Conservation (phyloP, 2,113 vertebrate genomes). For the Mus musculus region DNA sequence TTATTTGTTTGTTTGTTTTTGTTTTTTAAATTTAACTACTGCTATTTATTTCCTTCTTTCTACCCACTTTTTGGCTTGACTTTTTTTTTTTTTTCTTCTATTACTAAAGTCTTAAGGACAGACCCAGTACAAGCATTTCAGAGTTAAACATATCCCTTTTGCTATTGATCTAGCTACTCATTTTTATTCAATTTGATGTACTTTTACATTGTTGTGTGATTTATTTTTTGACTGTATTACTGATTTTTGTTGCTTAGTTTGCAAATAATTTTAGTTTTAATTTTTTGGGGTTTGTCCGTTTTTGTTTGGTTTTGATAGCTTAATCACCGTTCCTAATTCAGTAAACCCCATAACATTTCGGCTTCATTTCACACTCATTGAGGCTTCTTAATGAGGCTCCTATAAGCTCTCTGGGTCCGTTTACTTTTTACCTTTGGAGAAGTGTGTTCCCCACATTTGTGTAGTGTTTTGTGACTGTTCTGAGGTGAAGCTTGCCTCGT, state of each 20-base stretch:
- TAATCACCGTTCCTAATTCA: neutral
- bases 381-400: neutral
- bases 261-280: neutral
- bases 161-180: neutral
- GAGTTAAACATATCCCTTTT: neutral
- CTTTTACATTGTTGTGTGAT: neutral
- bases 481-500: neutral
- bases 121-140: neutral
- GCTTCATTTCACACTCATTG: neutral
- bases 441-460: neutral
- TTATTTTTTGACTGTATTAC: neutral
- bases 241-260: neutral
- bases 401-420: neutral
- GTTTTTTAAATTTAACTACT: neutral
- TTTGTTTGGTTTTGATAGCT: neutral
- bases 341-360: neutral
- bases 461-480: neutral
- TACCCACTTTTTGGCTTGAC: neutral
- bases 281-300: neutral
- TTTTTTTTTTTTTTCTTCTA: neutral
- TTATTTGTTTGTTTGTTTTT: too few species aligned
- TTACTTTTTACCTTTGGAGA: neutral
- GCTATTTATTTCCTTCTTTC: neutral
- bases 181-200: constrained; percentile 5
- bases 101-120: neutral